Evolutionary conservation across 1,140 invertebrate species (phyloP), one percentile per base, ranked within the genome.

Genomic region (Lanistes nyassanus): DNA sequence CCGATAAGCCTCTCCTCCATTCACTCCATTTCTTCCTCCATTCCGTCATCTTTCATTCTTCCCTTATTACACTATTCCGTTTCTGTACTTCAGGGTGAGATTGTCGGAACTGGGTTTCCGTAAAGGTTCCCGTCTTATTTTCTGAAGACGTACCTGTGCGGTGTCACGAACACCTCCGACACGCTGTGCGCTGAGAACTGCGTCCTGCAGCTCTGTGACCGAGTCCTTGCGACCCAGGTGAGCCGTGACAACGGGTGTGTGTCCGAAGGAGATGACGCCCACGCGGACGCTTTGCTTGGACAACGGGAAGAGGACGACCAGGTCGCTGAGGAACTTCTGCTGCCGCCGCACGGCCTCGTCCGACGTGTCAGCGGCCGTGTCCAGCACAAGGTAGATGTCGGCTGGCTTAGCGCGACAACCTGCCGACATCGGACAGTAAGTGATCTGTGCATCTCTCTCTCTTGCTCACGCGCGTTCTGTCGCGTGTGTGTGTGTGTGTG

Each of bases 371-470:
- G 70, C 67, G 4, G 83, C 83, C 4, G 81, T 78, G 64, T 86
- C 84, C 71, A 86, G 66, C 16, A 86, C 76, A 66, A 86, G 83
- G 70, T 80, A 79, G 19, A 86, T 75, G 75, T 86, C 84, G 4
- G 84, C 83, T 2, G 83, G 82, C 62, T 84, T 84, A 1, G 79
- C 80, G 34, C 78, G 75, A 65, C 84, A 85, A 26, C 73, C 84
- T 84, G 74, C 34, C 80, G 79, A 53, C 34, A 69, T 36, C 36
- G n/a, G 5, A 68, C 19, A 31, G 36, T 16, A 31, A 5, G 42
- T n/a, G n/a, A 55, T 55, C 53, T 16, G 13, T 55, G 53, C 42
- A 47, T 47, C 42, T 6, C 5, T 16, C 42, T 47, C 42, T 47
- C 42, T 47, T 0, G 42, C 31, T 26, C 11, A 60, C 31, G 5